Percentiles rank a stretch among this genome's conserved stretches.
Evolutionary conservation across 2,113 vertebrate genomes (phyloP).

Genomic region (Athene cunicularia): DNA sequence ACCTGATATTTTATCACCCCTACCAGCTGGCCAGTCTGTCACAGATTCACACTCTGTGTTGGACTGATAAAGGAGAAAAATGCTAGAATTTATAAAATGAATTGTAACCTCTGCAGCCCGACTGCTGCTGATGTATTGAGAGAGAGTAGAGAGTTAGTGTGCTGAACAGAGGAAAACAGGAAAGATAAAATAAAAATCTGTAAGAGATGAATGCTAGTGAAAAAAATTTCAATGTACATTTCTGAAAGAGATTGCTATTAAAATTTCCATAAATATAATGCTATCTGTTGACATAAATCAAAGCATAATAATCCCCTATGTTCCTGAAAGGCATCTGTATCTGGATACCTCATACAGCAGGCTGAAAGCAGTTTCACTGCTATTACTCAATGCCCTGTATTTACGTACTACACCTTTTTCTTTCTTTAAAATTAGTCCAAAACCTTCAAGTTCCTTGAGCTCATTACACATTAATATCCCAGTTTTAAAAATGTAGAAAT

Average conservation of each 20-base stretch:
- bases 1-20: conserved; percentile 48
- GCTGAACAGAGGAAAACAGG: background rate
- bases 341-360: background rate
- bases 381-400: background rate
- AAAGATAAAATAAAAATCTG: background rate
- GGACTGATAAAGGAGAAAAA: background rate
- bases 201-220: rapidly evolving
- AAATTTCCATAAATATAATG: background rate
- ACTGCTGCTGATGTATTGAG: background rate
- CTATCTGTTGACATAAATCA: background rate
- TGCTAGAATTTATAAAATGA: background rate
- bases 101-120: background rate
- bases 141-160: background rate
- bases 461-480: background rate
- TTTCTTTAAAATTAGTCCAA: background rate
- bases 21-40: background rate
- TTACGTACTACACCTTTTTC: background rate
- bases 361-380: background rate
- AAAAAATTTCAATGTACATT: background rate
- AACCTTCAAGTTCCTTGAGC: background rate
- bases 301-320: background rate
- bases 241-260: background rate
- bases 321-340: background rate
- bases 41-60: background rate
- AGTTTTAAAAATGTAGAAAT: background rate